Evolutionary conservation across 35 echinoderm and acorn worm genomes (phyloP), one percentile per base, ranked within the genome.

Genomic region (Strongylocentrotus purpuratus): DNA sequence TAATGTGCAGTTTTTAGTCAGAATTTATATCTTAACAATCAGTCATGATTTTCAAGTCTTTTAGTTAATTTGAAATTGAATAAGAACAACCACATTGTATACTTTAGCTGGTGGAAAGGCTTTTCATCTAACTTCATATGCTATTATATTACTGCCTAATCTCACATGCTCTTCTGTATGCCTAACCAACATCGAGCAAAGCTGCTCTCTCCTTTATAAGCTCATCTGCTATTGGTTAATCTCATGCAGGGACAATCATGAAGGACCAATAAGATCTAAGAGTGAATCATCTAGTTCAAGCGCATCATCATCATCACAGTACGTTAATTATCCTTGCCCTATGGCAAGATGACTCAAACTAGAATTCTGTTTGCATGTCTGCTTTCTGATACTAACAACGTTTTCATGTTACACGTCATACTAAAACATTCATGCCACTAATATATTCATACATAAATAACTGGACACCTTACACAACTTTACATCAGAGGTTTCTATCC

Each of bases 241-340:
- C n/a, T n/a, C 47, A 59, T 59, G 41, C 95, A 96, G 95, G 86
- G 95, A 96, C 47, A 94, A 94, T 86, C 94, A 94, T 78, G 97
- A 95, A 92, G 95, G 94, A 59, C 96, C 96, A 86, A 95, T 95
- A 61, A 88, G 97, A 87, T 86, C 95, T 50, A 98, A 98, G 97
- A 98, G 91, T 89, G 60, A 96, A 94, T 98, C 97, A 48, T 94
- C 96, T 94, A 98, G 97, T 92, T 96, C 97, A 85, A 98, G 96
- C 88, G 94, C 96, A 33, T 98, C 97, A 93, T 97, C 96, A 87
- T 95, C 96, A 46, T 98, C 97, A 95, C 96, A 98, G 96, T 98
- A 96, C 95, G 97, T 96, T 35, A 87, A 28, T 78, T 3, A 32
- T 9, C 32, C 87, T 88, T 88, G 87, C 87, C 32, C 31, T 18